Evolutionary conservation across 2,797 vertebrate genomes (phyloP).

Genomic region (Diplodus sargus): DNA sequence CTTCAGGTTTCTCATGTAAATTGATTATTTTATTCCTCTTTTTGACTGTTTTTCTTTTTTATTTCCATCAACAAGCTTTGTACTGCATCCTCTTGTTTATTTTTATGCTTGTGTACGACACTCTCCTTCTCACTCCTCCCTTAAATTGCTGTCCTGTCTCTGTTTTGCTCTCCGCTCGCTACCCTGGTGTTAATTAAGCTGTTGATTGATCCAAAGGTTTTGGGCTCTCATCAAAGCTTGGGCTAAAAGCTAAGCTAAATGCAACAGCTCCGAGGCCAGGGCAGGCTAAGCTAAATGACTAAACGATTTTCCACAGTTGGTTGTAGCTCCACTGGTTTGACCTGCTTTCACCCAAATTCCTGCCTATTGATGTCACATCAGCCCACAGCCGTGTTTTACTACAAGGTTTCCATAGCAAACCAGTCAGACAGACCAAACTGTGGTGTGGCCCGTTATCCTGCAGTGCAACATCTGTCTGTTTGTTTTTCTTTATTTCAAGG

Average conservation of each 20-base stretch:
- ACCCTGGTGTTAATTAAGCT: not conserved
- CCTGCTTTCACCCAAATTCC: slow-evolving; percentile 72
- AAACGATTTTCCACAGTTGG: slow-evolving; percentile 57
- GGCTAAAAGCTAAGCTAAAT: slow-evolving; percentile 27
- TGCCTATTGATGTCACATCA: slow-evolving; percentile 61
- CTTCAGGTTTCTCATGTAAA: not conserved
- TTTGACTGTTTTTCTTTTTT: slow-evolving; percentile 10
- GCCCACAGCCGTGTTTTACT: slow-evolving; percentile 42
- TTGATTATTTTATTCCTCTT: not conserved
- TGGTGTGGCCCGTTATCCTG: not conserved
- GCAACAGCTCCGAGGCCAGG: slow-evolving; percentile 6
- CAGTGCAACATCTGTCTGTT: slow-evolving; percentile 41
- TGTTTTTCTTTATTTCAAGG: slow-evolving; percentile 25
- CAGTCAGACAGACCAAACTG: slow-evolving; percentile 27
- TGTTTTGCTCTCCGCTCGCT: not conserved
- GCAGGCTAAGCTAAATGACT: slow-evolving; percentile 31
- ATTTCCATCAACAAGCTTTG: not conserved
- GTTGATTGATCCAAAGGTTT: slow-evolving; percentile 15
- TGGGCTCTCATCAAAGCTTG: not conserved
- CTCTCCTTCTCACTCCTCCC: not conserved
- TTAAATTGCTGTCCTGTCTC: not conserved
- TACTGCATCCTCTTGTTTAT: not conserved
- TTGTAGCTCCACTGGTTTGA: slow-evolving; percentile 69
- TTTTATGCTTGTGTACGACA: not conserved
- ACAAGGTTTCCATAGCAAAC: slow-evolving; percentile 46